phyloP scores from a whole-genome alignment of 1,140 invertebrate species.

The Melitaea cinxia region DNA sequence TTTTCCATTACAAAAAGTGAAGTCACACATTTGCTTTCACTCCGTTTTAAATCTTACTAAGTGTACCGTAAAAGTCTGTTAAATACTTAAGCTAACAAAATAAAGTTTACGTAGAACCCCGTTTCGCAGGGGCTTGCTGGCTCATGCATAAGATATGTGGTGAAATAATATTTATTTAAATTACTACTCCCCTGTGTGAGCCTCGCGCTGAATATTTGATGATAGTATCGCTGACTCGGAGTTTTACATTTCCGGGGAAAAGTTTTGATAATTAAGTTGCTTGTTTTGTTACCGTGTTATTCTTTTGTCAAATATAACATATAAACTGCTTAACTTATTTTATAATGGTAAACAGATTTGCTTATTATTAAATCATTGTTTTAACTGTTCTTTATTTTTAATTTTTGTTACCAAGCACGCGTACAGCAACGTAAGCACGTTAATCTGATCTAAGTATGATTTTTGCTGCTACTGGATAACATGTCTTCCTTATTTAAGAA shows the following conservation, averaged over 20 bases:
- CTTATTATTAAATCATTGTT: too few species aligned
- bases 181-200: conserved; percentile 52
- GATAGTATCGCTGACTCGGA: conserved; percentile 18
- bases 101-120: conserved; percentile 9
- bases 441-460: too few species aligned
- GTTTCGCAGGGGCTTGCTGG: conserved; percentile 33
- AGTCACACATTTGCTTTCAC: not conserved
- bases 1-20: not conserved
- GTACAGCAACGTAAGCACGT: too few species aligned
- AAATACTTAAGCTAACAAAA: conserved; percentile 13
- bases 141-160: conserved; percentile 57
- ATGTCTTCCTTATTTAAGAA: too few species aligned
- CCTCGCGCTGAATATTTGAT: conserved; percentile 29
- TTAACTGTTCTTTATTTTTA: too few species aligned
- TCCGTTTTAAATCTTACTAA: not conserved
- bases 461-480: too few species aligned
- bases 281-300: not conserved
- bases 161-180: conserved; percentile 67
- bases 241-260: conserved; percentile 4
- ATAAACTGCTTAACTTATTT: too few species aligned
- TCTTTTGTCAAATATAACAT: not conserved
- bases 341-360: too few species aligned
- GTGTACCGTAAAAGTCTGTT: not conserved
- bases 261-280: conserved; percentile 29
- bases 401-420: too few species aligned